Percentiles rank a stretch among this genome's conserved stretches.
Evolutionary conservation across 2,797 vertebrate genomes (phyloP).

Genomic region (Gadopsis marmoratus): DNA sequence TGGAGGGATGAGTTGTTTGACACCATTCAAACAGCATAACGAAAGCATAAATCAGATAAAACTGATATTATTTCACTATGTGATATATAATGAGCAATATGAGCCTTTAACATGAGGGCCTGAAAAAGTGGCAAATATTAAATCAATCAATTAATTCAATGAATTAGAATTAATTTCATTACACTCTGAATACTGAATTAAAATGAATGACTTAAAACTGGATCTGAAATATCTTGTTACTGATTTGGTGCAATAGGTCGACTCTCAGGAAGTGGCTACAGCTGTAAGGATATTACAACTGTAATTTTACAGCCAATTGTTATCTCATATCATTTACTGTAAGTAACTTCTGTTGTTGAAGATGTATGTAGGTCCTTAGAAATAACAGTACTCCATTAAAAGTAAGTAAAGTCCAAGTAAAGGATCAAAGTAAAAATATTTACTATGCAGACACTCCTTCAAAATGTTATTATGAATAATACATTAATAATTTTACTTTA

Average conservation of each 20-base stretch:
- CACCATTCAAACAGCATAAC: conserved; percentile 83
- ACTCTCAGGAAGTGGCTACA: not conserved
- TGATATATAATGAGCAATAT: not conserved
- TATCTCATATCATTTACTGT: not conserved
- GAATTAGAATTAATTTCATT: not conserved
- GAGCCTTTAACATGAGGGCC: too few species aligned
- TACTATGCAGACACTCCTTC: too few species aligned
- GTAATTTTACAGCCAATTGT: not conserved
- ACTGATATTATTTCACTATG: not conserved
- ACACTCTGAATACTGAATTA: not conserved
- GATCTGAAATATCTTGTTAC: not conserved
- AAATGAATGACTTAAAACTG: not conserved
- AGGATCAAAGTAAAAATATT: too few species aligned
- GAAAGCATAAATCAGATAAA: conserved; percentile 13
- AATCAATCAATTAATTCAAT: too few species aligned
- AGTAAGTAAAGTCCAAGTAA: too few species aligned
- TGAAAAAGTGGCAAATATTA: not conserved
- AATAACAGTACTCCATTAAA: not conserved
- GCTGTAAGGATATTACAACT: not conserved
- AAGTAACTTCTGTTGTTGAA: not conserved
- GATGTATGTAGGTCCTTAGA: not conserved
- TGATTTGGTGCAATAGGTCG: not conserved
- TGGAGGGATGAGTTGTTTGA: conserved; percentile 76
- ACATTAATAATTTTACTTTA: too few species aligned
- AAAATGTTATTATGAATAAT: too few species aligned